Conservation (phyloP, 2,113 vertebrate genomes). For the Urocynchramus pylzowi region DNA sequence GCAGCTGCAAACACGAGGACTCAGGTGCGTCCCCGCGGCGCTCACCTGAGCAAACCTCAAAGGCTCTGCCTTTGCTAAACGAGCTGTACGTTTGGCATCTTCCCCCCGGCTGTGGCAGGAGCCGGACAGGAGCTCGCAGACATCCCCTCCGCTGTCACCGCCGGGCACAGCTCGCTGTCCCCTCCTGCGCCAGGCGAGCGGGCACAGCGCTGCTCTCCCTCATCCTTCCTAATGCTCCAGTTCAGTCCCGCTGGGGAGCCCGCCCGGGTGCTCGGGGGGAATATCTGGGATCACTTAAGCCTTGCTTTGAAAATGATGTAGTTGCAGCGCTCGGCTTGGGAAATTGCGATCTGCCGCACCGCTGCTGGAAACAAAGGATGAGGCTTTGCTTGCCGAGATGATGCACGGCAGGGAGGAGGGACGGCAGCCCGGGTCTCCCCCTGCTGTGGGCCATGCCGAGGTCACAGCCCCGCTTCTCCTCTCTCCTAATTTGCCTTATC, state of each 20-base stretch:
- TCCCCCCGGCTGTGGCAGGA: neutral
- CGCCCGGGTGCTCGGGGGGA: neutral
- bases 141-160: neutral
- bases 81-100: neutral
- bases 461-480: neutral
- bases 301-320: neutral
- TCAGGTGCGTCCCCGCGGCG: neutral
- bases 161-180: neutral
- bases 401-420: neutral
- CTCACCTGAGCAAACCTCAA: neutral
- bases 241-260: neutral
- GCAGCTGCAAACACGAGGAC: neutral
- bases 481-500: rapidly evolving
- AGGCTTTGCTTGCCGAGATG: neutral
- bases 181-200: neutral
- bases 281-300: neutral
- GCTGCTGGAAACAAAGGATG: neutral
- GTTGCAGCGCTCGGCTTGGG: neutral
- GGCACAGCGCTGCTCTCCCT: neutral
- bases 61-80: neutral
- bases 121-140: neutral
- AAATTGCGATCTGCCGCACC: neutral
- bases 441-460: neutral
- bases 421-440: neutral
- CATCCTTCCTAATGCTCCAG: neutral